Conservation (phyloP, 1,140 invertebrate species). For the Cotesia vestalis region DNA sequence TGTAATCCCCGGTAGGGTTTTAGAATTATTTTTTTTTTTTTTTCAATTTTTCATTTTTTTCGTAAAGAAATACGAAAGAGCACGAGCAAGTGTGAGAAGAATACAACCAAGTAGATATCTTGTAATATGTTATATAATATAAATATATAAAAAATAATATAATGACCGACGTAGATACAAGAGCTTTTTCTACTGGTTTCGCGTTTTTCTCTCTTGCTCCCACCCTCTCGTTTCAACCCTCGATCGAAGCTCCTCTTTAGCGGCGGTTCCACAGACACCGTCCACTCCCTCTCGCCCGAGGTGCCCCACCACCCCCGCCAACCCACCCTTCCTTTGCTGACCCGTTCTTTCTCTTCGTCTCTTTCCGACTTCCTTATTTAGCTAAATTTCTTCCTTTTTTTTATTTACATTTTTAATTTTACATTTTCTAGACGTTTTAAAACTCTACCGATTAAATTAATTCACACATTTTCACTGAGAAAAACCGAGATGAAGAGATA, state of each 20-base stretch:
- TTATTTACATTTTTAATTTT: not conserved
- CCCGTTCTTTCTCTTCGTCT: constrained; percentile 29
- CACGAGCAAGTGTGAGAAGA: constrained; percentile 29
- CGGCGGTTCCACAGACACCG: constrained; percentile 41
- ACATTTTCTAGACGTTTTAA: not conserved
- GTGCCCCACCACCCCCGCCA: not conserved
- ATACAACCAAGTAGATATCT: not conserved
- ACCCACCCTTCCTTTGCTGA: constrained; percentile 28
- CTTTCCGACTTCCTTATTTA: not conserved
- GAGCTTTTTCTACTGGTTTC: constrained; percentile 14
- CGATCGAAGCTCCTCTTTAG: constrained; percentile 55
- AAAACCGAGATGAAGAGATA: constrained; percentile 7
- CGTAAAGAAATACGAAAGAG: not conserved
- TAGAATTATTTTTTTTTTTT: not conserved
- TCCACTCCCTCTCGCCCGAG: constrained; percentile 26
- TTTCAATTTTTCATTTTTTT: too few relatives aligned
- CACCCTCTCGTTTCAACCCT: constrained; percentile 39
- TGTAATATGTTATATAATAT: constrained; percentile 28
- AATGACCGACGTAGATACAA: constrained; percentile 23
- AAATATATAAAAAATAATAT: constrained; percentile 29
- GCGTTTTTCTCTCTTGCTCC: constrained; percentile 23
- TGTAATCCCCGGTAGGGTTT: constrained; percentile 15
- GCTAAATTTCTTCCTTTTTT: not conserved
- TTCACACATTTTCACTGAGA: not conserved
- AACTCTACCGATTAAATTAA: not conserved